These are phyloP conservation scores for Drosophila bocqueti DNA, from an alignment of 1,140 invertebrate genomes.

Conservation along the genomic window DNA sequence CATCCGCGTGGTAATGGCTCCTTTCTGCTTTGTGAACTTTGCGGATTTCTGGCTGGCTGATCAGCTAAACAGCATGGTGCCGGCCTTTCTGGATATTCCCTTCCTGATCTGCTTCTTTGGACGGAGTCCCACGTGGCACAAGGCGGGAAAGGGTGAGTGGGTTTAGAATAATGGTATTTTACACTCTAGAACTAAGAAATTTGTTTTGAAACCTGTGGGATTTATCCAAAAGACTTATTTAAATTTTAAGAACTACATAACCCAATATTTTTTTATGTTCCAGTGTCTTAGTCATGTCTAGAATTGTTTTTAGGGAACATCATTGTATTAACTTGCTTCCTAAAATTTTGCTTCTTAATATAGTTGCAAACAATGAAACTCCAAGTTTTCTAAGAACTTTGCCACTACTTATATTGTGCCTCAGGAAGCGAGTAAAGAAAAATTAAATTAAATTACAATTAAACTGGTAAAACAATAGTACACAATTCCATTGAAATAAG, in stretches of 20 bases:
- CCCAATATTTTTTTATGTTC: background rate
- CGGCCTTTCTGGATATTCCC: slow-evolving; percentile 96
- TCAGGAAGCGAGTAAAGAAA: no score
- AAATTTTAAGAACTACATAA: no score
- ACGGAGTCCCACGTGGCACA: slow-evolving; percentile 90
- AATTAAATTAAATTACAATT: no score
- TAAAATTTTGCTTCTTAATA: background rate
- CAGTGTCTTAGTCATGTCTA: background rate
- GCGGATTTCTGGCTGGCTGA: slow-evolving; percentile 99
- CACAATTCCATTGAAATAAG: background rate
- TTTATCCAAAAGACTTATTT: no score
- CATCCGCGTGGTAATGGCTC: slow-evolving; percentile 93
- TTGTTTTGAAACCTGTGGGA: no score
- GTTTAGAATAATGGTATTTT: background rate
- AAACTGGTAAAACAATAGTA: background rate
- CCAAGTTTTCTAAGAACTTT: background rate
- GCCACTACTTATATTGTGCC: background rate
- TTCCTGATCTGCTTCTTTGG: slow-evolving; percentile 95
- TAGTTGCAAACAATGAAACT: background rate
- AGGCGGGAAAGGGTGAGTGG: slow-evolving; percentile 86
- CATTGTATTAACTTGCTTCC: background rate
- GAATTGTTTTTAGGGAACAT: background rate
- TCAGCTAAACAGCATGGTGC: slow-evolving; percentile 97
- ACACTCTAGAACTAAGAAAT: no score
- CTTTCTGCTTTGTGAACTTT: slow-evolving; percentile 98